Conservation (phyloP, 2,797 vertebrate species). For the Xenopus petersii region DNA sequence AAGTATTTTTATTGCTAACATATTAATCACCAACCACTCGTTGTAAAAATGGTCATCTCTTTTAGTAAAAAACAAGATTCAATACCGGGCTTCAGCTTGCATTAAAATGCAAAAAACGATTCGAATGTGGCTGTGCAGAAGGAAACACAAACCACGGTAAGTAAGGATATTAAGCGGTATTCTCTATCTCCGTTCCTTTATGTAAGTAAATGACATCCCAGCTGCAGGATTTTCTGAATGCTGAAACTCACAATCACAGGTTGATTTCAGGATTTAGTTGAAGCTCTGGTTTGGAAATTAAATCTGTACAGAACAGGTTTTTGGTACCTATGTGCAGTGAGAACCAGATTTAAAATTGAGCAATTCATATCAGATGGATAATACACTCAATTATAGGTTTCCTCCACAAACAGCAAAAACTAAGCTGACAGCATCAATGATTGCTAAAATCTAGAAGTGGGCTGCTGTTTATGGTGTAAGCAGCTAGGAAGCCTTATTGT, state of each 20-base stretch:
- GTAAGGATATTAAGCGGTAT: slow-evolving; percentile 44
- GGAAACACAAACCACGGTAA: slow-evolving; percentile 92
- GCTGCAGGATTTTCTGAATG: not conserved
- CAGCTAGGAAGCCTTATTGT: not conserved
- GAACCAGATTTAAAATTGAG: slow-evolving; percentile 33
- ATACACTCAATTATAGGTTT: slow-evolving; percentile 29
- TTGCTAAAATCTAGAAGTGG: no score
- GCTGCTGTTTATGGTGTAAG: not conserved
- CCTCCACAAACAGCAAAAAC: slow-evolving; percentile 20
- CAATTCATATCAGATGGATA: slow-evolving; percentile 40
- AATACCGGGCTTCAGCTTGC: slow-evolving; percentile 84
- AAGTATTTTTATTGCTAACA: no score
- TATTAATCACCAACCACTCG: no score
- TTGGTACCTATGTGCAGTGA: slow-evolving; percentile 25
- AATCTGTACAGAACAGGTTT: slow-evolving; percentile 22
- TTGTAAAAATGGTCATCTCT: not conserved
- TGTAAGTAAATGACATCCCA: not conserved
- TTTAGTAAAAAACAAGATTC: slow-evolving; percentile 93
- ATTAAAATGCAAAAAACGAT: slow-evolving; percentile 91
- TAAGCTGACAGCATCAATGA: slow-evolving; percentile 1
- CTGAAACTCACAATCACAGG: slow-evolving; percentile 20
- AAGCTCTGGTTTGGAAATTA: not conserved
- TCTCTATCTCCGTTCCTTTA: slow-evolving; percentile 16
- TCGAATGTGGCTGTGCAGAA: slow-evolving; percentile 96
- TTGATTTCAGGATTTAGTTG: slow-evolving; percentile 25